These are phyloP conservation scores for Myotis findleyi DNA, from an alignment of 2,797 vertebrate genomes.

Conservation along the genomic window DNA sequence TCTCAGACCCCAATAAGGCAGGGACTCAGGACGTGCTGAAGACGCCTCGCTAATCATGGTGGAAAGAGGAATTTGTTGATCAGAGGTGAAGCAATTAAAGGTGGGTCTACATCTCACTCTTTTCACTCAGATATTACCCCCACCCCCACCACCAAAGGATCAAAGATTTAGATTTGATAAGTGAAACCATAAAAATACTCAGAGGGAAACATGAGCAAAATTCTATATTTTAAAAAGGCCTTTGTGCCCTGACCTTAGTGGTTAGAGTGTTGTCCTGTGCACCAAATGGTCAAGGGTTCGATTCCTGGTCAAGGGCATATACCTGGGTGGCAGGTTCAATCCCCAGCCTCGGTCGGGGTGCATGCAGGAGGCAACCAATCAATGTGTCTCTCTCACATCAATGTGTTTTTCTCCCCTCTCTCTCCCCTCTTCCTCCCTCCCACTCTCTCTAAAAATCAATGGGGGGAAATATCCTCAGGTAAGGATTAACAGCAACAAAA, in stretches of 20 bases:
- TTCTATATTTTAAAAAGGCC: not conserved
- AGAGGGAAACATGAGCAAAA: not conserved
- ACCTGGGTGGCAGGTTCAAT: too few species aligned
- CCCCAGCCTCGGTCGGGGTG: too few species aligned
- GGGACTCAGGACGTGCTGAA: not conserved
- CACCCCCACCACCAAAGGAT: not conserved
- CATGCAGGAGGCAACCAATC: too few species aligned
- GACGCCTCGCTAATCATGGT: fast-evolving
- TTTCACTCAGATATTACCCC: not conserved
- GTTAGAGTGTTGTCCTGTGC: too few species aligned
- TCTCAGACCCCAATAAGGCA: fast-evolving
- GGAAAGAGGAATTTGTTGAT: not conserved
- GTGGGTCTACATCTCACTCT: not conserved
- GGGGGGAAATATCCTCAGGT: too few species aligned
- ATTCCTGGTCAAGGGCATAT: too few species aligned
- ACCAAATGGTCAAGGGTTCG: too few species aligned
- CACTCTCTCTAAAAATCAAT: too few species aligned
- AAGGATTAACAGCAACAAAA: not conserved
- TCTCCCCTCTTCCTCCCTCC: too few species aligned
- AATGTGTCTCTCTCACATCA: too few species aligned
- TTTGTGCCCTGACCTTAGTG: not conserved
- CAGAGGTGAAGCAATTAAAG: not conserved
- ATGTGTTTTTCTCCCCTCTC: too few species aligned
- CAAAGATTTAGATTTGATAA: not conserved
- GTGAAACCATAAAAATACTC: not conserved